Evolutionary conservation across 2,113 vertebrate species (phyloP).

Genomic region (Apus apus): DNA sequence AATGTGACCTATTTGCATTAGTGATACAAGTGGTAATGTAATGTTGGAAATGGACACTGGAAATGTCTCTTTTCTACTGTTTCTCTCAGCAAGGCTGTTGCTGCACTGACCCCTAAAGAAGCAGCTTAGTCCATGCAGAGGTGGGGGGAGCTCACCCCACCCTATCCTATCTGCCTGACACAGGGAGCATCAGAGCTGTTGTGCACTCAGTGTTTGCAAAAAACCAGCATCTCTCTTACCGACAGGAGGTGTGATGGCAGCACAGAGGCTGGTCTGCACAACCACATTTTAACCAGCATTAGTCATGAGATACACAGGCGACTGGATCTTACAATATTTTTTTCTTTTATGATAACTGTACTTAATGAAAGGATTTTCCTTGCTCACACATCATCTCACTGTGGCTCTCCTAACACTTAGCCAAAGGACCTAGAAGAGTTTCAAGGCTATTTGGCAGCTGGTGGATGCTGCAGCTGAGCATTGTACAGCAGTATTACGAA

Average conservation of each 20-base stretch:
- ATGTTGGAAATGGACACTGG: not conserved
- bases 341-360: not conserved
- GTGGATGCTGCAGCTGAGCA: not conserved
- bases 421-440: not conserved
- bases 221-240: accelerated
- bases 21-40: not conserved
- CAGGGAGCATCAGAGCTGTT: not conserved
- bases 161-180: not conserved
- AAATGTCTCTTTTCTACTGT: not conserved
- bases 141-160: not conserved
- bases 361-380: not conserved
- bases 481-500: not conserved
- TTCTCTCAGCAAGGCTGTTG: not conserved
- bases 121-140: not conserved
- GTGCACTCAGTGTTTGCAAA: not conserved
- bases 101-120: not conserved
- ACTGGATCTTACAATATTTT: not conserved
- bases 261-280: not conserved
- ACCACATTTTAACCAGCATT: accelerated
- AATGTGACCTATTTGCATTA: not conserved
- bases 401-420: not conserved
- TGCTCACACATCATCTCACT: accelerated
- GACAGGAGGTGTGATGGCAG: not conserved
- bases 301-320: not conserved
- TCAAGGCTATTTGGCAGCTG: not conserved